Evolutionary conservation across 2,888 invertebrate genomes (phyloP), one percentile per base, ranked within the genome.

Genomic region (Synanthedon myopaeformis): DNA sequence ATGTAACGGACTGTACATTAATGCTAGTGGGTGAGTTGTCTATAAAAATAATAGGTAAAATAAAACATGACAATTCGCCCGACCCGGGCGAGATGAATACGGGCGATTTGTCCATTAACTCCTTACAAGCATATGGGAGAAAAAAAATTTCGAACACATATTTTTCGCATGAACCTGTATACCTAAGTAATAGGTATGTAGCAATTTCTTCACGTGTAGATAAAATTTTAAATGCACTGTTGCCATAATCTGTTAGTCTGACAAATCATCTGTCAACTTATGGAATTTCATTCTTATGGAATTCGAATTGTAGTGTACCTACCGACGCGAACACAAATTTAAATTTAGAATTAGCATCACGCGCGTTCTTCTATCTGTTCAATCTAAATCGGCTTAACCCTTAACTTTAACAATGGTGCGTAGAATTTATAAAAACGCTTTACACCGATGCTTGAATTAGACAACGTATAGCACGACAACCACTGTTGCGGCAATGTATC

Each of bases 301-400:
- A 74, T 74, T 72, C 62, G 61, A 67, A 72, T 74, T 74, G 72
- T 70, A 67, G 23, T n/a, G n/a, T 68, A 61, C 35, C 49, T 54
- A 57, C 55, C 57, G 65, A 65, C 65, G 65, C 67, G 64, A 66
- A 70, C 66, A 67, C 68, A 69, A 65, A 74, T 74, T 76, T 70
- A 70, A 73, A 77, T 77, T 77, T 78, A 67, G 75, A 82, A 79
- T 82, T 76, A 80, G 77, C 76, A 76, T 81, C 76, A 72, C 65
- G 70, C 66, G 62, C 69, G 69, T 64, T 64, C 65, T 63, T 72
- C 69, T 79, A 82, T 82, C 82, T 62, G 67, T 63, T 59, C 65
- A 66, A 82, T 82, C 83, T 82, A 79, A 82, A 83, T 80, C 82
- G 79, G 82, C 79, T 81, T 81, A 78, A 70, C 66, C 71, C 72